Evolutionary conservation across 2,888 invertebrate genomes (phyloP), one percentile per base, ranked within the genome.

Genomic region (Keiferia lycopersicella): DNA sequence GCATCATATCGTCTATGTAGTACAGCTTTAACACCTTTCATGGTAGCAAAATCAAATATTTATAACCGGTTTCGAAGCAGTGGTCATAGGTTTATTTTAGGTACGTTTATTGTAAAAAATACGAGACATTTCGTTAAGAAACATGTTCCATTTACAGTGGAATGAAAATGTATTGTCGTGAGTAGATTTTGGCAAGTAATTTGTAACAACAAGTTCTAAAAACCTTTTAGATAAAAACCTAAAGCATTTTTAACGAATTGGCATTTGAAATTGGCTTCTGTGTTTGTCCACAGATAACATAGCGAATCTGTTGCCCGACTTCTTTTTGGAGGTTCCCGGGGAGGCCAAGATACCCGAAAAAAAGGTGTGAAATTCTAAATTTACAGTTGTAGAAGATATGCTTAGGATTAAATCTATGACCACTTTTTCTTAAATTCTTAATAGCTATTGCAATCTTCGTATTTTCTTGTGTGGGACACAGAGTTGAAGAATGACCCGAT

Each of bases 291-390:
- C 86, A 94, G 93, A 92, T 76, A 93, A 94, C 79, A 79, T 92
- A 72, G 90, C 93, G 66, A 93, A 94, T 68, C 90, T 98, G 68
- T 94, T 97, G 93, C 93, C 94, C 0, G 99, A 99, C 89, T 98
- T 98, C 90, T 99, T 98, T 92, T 89, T 99, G 86, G 97, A 90
- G 60, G 78, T 77, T 66, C 84, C 80, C 67, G 82, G 73, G 53
- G 76, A 74, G 66, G 73, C 71, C 68, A 73, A 73, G 67, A 67
- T 65, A 67, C 71, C 75, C 59, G 69, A 74, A 60, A 82, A 78
- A 76, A 82, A 87, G 87, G 88, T 88, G 79, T 80, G 82, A 81
- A 70, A 70, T 71, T 60, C 22, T 20, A 60, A 60, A 56, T 56
- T 56, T 30, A 30, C 30, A 2, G 7, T 6, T 53, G 11, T 48